A percentile compares a stretch with the other conserved stretches of the same genome.
Conservation (phyloP, 2,113 vertebrate species). For the Pao palembangensis region DNA sequence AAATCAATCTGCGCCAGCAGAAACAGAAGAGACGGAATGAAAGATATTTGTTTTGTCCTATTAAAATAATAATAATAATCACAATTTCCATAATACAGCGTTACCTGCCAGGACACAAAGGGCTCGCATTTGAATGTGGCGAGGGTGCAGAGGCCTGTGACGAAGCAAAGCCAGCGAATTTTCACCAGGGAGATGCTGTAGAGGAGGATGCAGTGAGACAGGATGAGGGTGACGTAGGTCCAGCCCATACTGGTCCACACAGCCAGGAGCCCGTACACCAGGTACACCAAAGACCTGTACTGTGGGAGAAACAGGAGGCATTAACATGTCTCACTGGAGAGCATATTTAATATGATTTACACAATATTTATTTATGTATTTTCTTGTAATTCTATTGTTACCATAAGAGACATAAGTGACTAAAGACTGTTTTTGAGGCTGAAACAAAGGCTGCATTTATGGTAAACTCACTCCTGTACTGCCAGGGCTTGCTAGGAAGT, state of each 20-base stretch:
- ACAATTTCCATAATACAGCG: not conserved
- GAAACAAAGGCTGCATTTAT: too few species aligned
- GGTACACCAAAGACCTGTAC: constrained; percentile 85
- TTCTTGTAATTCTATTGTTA: too few species aligned
- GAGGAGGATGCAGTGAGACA: constrained; percentile 88
- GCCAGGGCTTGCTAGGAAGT: too few species aligned
- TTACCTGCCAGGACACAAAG: constrained; percentile 90
- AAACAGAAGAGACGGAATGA: not conserved
- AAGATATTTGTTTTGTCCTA: too few species aligned
- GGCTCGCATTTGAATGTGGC: constrained; percentile 91
- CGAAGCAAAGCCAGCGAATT: constrained; percentile 87
- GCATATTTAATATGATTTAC: not conserved
- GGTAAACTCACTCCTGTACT: too few species aligned
- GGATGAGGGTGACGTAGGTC: constrained; percentile 83
- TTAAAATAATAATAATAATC: not conserved
- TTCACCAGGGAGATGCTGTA: constrained; percentile 85
- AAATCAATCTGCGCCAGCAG: constrained; percentile 68
- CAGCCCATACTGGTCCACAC: constrained; percentile 89
- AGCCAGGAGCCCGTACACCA: constrained; percentile 81
- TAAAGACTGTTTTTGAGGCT: too few species aligned
- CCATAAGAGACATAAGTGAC: too few species aligned
- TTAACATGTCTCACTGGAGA: not conserved
- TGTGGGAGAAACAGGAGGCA: constrained; percentile 54
- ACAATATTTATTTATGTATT: too few species aligned
- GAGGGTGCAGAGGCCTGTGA: constrained; percentile 82